phyloP scores from a whole-genome alignment of 2,113 vertebrate species.

The Casuarius casuarius region DNA sequence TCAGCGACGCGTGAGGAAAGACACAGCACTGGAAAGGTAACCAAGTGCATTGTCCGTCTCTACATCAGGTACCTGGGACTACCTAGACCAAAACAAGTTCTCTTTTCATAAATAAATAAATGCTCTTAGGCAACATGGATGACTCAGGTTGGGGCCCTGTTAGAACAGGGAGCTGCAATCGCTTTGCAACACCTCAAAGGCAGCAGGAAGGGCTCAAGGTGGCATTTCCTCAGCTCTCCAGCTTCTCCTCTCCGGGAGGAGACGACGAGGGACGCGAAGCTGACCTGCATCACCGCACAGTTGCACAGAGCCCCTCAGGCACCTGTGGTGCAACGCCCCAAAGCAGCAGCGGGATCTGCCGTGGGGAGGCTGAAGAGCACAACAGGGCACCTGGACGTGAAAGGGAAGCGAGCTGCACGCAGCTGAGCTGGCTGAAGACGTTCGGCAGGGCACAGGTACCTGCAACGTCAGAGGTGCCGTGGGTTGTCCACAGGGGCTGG shows the following conservation, averaged over 20 bases:
- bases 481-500: neutral
- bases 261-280: neutral
- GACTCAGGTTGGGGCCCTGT: neutral
- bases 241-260: neutral
- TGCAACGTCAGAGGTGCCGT: neutral
- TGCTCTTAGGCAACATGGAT: accelerated
- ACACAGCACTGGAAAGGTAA: neutral
- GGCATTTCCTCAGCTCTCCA: neutral
- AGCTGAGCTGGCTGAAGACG: neutral
- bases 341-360: neutral
- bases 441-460: neutral
- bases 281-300: accelerated
- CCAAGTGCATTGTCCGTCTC: neutral
- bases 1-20: neutral
- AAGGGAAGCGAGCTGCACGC: neutral
- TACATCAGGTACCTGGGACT: neutral
- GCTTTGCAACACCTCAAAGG: neutral
- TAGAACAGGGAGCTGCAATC: too few species aligned
- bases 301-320: neutral
- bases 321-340: neutral
- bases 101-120: neutral
- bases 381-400: neutral
- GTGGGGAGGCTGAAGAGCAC: neutral
- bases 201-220: neutral
- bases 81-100: neutral